Evolutionary conservation across 2,797 vertebrate species (phyloP).

Genomic region (Bovichtus diacanthus): DNA sequence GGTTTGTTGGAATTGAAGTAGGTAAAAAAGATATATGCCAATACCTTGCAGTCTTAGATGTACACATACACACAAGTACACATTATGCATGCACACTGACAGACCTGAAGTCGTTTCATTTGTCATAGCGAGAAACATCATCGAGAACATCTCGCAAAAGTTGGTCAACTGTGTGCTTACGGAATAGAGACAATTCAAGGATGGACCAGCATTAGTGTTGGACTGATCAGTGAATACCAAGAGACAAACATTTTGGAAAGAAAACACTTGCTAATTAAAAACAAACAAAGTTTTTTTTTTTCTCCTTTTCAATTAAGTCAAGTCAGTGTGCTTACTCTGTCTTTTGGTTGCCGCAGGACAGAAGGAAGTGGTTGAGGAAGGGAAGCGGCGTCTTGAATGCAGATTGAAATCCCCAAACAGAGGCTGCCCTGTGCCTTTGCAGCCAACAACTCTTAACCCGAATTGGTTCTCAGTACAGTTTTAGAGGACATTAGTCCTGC

Average conservation of each 20-base stretch:
- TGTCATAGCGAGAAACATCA: conserved; percentile 21
- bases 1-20: conserved; percentile 14
- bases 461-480: conserved; percentile 53
- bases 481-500: conserved; percentile 49
- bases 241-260: conserved; percentile 18
- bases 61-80: not conserved
- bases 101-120: not conserved
- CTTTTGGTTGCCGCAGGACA: conserved; percentile 24
- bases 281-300: not conserved
- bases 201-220: not conserved
- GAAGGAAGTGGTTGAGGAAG: conserved; percentile 24
- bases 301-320: conserved; percentile 24
- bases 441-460: conserved; percentile 35
- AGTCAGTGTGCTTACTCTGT: conserved; percentile 21
- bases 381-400: conserved; percentile 39
- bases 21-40: conserved; percentile 22
- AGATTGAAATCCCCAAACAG: conserved; percentile 57
- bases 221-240: conserved; percentile 25
- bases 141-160: conserved; percentile 12
- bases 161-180: not conserved
- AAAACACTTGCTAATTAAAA: conserved; percentile 35
- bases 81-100: conserved; percentile 23
- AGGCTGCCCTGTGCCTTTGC: conserved; percentile 22
- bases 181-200: not conserved
- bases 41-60: not conserved